Evolutionary conservation across 2,113 vertebrate species (phyloP), one percentile per base, ranked within the genome.

Genomic region (Spermophilus dauricus): DNA sequence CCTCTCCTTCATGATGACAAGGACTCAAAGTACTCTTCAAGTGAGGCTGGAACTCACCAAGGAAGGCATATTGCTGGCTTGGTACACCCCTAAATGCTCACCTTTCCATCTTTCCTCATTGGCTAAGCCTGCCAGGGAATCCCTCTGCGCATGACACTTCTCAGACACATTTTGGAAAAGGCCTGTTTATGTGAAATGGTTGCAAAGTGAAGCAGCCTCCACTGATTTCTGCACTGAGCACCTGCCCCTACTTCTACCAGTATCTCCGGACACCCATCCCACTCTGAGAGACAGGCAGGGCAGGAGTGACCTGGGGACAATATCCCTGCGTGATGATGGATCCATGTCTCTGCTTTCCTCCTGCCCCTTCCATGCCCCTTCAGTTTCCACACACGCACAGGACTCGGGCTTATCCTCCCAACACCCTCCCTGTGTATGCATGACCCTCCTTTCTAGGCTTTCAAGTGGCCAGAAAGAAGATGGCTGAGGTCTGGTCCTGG

Each of bases 1-100:
- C 96, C 96, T 97, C 85, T 93, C 72, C 89, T 91, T 93, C 70
- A 75, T 30, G 82, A 95, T 5, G 3, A 90, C 13, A 61, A 97
- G 96, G 95, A 81, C 69, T 85, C 67, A 20, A 28, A 37, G 42
- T n/a, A 26, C 53, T 58, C 61, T 84, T 85, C n/a, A 10, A 80
- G 82, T 0, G 4, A 88, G 32, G 67, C 61, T 48, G 8, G 77
- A 58, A 69, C 76, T 94, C 26, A 28, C 56, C 70, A 32, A 22
- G 22, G 58, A 87, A n/a, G 72, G 63, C 39, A n/a, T 24, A 7
- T 1, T 30, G 77, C 65, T 72, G 75, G 32, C 32, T 39, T 94
- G 96, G 77, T 94, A 65, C 81, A 22, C 17, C 51, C 77, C 20
- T 39, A n/a, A 16, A 13, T 8, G 39, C n/a, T 70, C 88, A 76